Evolutionary conservation across 2,888 invertebrate species (phyloP).

Genomic region (Rhimphoctona megacephalus): DNA sequence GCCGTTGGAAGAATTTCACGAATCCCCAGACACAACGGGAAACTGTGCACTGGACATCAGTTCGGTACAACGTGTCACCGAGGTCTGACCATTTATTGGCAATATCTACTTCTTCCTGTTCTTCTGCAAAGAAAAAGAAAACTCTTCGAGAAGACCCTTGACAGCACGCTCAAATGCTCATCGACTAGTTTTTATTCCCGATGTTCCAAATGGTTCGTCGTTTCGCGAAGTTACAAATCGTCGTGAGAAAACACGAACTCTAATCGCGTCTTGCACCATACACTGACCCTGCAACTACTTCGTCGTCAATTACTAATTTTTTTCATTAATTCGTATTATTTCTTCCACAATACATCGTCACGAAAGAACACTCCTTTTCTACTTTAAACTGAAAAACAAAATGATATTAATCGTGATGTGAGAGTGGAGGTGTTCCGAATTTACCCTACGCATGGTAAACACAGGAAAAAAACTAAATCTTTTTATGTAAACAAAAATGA

Average conservation of each 20-base stretch:
- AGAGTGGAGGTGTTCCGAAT: slow-evolving; percentile 12
- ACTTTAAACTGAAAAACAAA: slow-evolving; percentile 22
- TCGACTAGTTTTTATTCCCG: neutral
- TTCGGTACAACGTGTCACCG: slow-evolving; percentile 79
- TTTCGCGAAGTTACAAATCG: slow-evolving; percentile 32
- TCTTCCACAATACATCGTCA: slow-evolving; percentile 16
- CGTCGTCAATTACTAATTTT: slow-evolving; percentile 35
- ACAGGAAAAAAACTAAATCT: slow-evolving; percentile 1
- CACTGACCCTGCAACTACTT: slow-evolving; percentile 40
- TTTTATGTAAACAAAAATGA: slow-evolving; percentile 8
- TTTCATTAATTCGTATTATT: slow-evolving; percentile 1
- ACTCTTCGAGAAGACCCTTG: slow-evolving; percentile 23
- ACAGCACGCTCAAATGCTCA: slow-evolving; percentile 46
- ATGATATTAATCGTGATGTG: slow-evolving; percentile 30
- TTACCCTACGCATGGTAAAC: slow-evolving; percentile 13
- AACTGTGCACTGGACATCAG: slow-evolving; percentile 87
- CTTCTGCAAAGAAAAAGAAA: slow-evolving; percentile 10
- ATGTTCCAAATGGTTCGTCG: slow-evolving; percentile 35
- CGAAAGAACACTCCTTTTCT: slow-evolving; percentile 24
- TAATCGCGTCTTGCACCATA: slow-evolving; percentile 20
- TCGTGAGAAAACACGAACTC: slow-evolving; percentile 26
- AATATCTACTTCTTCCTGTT: slow-evolving; percentile 38
- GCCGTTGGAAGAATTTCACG: slow-evolving; percentile 87
- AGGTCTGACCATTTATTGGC: slow-evolving; percentile 76
- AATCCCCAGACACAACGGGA: slow-evolving; percentile 87